Percentiles rank a stretch among this genome's conserved stretches.
Conservation (phyloP, 2,888 invertebrate genomes). For the Ichneumon xanthorius region DNA sequence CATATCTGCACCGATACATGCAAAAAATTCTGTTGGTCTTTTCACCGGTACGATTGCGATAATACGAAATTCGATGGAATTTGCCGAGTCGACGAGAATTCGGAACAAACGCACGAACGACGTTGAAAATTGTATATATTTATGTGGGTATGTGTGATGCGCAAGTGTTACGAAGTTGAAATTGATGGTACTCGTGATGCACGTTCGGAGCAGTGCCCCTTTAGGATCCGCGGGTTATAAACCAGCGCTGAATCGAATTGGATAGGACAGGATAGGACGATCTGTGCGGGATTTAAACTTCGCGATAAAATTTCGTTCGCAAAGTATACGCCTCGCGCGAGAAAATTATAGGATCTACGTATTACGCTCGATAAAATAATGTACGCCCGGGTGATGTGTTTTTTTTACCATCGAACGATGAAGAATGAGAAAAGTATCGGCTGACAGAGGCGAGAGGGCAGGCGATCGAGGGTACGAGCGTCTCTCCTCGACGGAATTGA, state of each 20-base stretch:
- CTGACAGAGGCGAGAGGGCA: neutral
- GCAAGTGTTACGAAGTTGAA: constrained; percentile 42
- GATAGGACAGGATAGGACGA: constrained; percentile 34
- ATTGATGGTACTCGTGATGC: constrained; percentile 43
- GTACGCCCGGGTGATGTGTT: neutral
- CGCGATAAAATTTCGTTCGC: neutral
- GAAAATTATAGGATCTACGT: constrained; percentile 26
- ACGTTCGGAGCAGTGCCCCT: constrained; percentile 66
- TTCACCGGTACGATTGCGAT: neutral
- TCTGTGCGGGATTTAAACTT: neutral
- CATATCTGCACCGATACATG: constrained; percentile 4
- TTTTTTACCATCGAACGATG: constrained; percentile 18
- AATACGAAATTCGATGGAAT: neutral
- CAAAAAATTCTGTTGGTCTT: neutral
- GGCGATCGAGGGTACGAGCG: neutral
- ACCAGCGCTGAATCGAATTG: constrained; percentile 36
- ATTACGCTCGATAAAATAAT: neutral
- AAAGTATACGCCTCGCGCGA: constrained; percentile 7
- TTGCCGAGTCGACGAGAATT: neutral
- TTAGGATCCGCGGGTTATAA: constrained; percentile 59
- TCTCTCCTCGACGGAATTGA: constrained; percentile 15
- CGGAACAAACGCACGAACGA: neutral
- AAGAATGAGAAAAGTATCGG: neutral
- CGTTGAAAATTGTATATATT: constrained; percentile 26
- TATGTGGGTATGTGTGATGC: constrained; percentile 41